Conservation (phyloP, 2,888 invertebrate species). For the Ennomos erosarius region DNA sequence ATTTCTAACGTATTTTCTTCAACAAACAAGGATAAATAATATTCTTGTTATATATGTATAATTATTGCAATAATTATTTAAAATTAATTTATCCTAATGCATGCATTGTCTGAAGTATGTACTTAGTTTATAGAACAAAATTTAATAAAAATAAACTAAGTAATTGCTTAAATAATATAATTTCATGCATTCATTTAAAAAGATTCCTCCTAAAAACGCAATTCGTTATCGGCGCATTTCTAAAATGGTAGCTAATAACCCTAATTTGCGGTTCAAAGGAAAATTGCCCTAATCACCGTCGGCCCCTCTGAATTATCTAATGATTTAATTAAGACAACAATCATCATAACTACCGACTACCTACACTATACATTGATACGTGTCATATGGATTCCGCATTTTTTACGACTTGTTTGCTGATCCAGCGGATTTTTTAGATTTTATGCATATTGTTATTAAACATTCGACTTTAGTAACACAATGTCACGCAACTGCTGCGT, state of each 20-base stretch:
- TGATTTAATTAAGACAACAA: slow-evolving; percentile 33
- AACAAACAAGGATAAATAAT: too few relatives aligned
- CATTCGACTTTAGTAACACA: slow-evolving; percentile 20
- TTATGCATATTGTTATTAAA: slow-evolving; percentile 40
- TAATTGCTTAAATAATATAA: too few relatives aligned
- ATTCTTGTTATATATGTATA: too few relatives aligned
- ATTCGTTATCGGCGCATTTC: background rate
- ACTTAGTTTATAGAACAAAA: too few relatives aligned
- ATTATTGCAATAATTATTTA: too few relatives aligned
- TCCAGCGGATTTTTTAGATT: slow-evolving; percentile 43
- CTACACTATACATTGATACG: slow-evolving; percentile 22
- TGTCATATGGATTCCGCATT: slow-evolving; percentile 40
- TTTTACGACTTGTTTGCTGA: slow-evolving; percentile 35
- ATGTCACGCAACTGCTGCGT: slow-evolving; percentile 35
- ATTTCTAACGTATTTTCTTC: too few relatives aligned
- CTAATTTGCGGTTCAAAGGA: slow-evolving; percentile 38
- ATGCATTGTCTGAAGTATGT: too few relatives aligned
- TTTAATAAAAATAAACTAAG: too few relatives aligned
- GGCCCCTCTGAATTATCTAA: slow-evolving; percentile 49
- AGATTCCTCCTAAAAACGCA: too few relatives aligned
- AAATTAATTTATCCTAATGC: too few relatives aligned
- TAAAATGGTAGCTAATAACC: slow-evolving; percentile 22
- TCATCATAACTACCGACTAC: slow-evolving; percentile 21
- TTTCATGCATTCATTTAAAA: too few relatives aligned
- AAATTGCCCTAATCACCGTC: slow-evolving; percentile 45